phyloP scores from a whole-genome alignment of 2,113 vertebrate species.

The Phyllopteryx taeniolatus region DNA sequence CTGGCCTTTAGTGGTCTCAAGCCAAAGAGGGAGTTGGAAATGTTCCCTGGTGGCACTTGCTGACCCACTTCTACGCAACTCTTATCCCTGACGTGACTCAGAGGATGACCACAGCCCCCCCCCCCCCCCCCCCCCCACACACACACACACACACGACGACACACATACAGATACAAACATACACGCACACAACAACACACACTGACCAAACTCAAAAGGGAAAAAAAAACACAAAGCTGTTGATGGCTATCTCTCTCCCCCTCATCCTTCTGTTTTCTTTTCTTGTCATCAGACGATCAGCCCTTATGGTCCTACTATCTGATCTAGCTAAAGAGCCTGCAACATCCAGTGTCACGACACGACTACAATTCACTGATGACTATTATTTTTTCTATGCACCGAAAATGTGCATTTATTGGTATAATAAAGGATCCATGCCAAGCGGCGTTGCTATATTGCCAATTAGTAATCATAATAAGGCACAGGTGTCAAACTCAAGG shows the following conservation, averaged over 20 bases:
- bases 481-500: no score
- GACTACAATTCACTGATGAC: neutral
- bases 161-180: neutral
- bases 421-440: neutral
- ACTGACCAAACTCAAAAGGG: slow-evolving; percentile 10
- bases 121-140: no score
- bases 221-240: slow-evolving; percentile 23
- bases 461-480: neutral
- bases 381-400: neutral
- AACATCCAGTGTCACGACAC: neutral
- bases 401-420: neutral
- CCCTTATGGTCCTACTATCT: slow-evolving; percentile 4
- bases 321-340: neutral
- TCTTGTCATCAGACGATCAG: slow-evolving; percentile 33
- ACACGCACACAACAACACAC: slow-evolving; percentile 14
- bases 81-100: slow-evolving; percentile 65
- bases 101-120: slow-evolving; percentile 44
- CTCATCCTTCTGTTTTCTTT: slow-evolving; percentile 32
- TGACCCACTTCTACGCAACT: slow-evolving; percentile 67
- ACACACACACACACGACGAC: neutral
- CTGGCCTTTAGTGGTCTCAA: slow-evolving; percentile 37
- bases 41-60: slow-evolving; percentile 57
- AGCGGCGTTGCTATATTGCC: neutral
- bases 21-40: slow-evolving; percentile 41
- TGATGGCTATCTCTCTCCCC: slow-evolving; percentile 28